Conservation (phyloP, 2,888 invertebrate genomes). For the Dasypolia templi region DNA sequence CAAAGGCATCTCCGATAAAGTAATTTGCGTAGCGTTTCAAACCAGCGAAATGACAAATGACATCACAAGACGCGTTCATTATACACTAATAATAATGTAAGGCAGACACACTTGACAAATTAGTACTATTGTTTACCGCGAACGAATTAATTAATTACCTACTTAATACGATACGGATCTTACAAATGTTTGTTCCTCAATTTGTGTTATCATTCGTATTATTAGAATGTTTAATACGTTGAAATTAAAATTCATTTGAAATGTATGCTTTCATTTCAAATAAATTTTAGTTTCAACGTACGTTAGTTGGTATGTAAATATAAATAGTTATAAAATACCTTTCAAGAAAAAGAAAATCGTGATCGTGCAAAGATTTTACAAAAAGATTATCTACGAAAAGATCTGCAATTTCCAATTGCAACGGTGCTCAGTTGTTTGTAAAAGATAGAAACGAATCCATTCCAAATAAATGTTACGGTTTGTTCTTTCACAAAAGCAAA, state of each 20-base stretch:
- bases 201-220: background rate
- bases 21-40: constrained; percentile 45
- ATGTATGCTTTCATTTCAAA: too few relatives aligned
- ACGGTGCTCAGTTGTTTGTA: constrained; percentile 35
- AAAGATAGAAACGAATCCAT: constrained; percentile 34
- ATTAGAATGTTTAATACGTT: constrained; percentile 3
- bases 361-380: background rate
- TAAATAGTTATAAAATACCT: background rate
- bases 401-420: constrained; percentile 15
- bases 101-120: constrained; percentile 68
- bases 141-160: constrained; percentile 65
- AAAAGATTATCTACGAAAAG: constrained; percentile 15
- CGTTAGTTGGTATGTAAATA: background rate
- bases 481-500: constrained; percentile 23
- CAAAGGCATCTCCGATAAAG: constrained; percentile 31
- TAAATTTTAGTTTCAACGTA: too few relatives aligned
- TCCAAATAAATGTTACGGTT: constrained; percentile 50
- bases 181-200: constrained; percentile 31
- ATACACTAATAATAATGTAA: constrained; percentile 66
- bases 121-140: constrained; percentile 66
- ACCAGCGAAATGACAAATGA: constrained; percentile 65
- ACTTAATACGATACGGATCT: constrained; percentile 29
- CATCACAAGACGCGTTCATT: constrained; percentile 61
- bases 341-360: background rate
- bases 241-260: background rate